Percentiles rank a stretch among this genome's conserved stretches.
Conservation (phyloP, 2,113 vertebrate species). For the Rhagologus leucostigma region DNA sequence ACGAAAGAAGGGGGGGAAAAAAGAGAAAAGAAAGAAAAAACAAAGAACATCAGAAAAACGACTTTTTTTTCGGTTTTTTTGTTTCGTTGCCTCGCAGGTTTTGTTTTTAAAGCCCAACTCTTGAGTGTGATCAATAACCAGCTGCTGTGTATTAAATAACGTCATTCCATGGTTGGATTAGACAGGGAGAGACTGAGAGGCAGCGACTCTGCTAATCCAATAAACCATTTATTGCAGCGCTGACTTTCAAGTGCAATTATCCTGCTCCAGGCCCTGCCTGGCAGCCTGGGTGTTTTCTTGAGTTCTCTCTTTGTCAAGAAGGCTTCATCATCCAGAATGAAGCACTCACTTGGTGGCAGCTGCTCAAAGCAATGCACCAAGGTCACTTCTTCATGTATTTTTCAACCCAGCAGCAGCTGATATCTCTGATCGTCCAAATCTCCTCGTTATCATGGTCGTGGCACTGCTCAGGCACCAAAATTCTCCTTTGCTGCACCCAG, state of each 20-base stretch:
- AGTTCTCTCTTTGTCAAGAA: constrained; percentile 25
- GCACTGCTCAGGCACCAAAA: background rate
- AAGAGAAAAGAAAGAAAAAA: constrained; percentile 17
- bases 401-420: background rate
- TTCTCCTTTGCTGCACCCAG: background rate
- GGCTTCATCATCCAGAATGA: background rate
- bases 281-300: background rate
- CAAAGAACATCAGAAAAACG: constrained; percentile 56
- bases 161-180: background rate
- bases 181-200: background rate
- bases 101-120: background rate
- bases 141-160: background rate
- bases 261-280: background rate
- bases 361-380: background rate
- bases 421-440: background rate
- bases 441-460: background rate
- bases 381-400: rapidly evolving
- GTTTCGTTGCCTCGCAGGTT: background rate
- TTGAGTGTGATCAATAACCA: constrained; percentile 61
- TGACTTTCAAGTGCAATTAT: background rate
- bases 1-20: background rate
- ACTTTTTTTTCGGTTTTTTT: background rate
- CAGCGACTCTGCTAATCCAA: constrained; percentile 9
- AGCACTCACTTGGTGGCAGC: background rate
- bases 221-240: background rate